Conservation (phyloP, 2,113 vertebrate species). For the Zeus faber region DNA sequence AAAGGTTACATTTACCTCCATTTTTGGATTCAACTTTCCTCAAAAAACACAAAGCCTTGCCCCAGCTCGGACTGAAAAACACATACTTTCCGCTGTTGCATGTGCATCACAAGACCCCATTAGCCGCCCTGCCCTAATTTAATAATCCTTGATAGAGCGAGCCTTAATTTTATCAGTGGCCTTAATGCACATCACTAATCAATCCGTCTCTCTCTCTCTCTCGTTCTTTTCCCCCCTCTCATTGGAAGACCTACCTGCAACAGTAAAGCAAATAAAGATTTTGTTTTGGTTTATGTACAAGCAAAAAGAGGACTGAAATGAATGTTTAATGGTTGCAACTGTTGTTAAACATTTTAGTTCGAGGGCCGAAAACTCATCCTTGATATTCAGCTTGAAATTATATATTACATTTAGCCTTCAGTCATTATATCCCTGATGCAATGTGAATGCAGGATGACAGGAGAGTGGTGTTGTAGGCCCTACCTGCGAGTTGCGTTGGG, state of each 20-base stretch:
- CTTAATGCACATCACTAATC: constrained; percentile 46
- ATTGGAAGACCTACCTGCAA: constrained; percentile 31
- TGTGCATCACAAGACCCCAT: constrained; percentile 64
- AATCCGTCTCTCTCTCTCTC: neutral
- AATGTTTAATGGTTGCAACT: constrained; percentile 3
- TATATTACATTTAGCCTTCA: no score
- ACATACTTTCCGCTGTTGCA: constrained; percentile 19
- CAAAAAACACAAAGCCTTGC: constrained; percentile 61
- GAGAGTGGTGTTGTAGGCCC: no score
- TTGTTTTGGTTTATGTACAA: neutral
- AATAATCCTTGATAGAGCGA: constrained; percentile 54
- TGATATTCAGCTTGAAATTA: no score
- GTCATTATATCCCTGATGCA: no score
- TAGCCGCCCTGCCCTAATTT: constrained; percentile 41
- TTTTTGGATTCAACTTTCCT: constrained; percentile 62
- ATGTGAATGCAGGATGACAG: no score
- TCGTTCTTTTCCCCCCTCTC: neutral
- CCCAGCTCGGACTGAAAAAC: constrained; percentile 29
- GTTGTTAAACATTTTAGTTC: no score
- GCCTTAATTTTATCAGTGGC: constrained; percentile 52
- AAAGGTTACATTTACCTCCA: constrained; percentile 54
- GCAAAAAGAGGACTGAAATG: neutral
- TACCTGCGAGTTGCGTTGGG: constrained; percentile 61
- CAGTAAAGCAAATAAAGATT: constrained; percentile 21
- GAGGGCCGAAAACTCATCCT: no score